Conservation (phyloP, 2,888 invertebrate species). For the Stomorhina lunata region DNA sequence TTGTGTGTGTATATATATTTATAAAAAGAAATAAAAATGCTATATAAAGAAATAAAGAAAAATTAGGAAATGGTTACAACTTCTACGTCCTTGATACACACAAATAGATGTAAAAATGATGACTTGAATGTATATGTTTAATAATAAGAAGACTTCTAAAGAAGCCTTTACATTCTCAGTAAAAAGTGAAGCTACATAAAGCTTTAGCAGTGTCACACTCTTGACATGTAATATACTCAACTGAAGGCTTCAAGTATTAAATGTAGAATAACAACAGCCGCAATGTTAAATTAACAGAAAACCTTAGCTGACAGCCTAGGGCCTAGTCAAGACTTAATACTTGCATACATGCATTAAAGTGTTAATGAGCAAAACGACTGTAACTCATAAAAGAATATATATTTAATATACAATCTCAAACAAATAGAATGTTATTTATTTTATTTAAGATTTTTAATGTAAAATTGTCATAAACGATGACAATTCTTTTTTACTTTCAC, state of each 20-base stretch:
- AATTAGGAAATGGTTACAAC: background rate
- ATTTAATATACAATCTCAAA: constrained; percentile 1
- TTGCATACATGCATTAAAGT: too few relatives aligned
- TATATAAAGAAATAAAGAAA: background rate
- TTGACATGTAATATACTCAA: background rate
- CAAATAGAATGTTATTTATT: background rate
- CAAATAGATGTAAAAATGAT: constrained; percentile 43
- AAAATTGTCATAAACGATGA: background rate
- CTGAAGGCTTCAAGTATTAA: constrained; percentile 7
- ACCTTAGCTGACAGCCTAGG: constrained; percentile 9
- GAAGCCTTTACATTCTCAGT: background rate
- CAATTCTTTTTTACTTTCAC: background rate
- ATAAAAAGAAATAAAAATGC: constrained; percentile 10
- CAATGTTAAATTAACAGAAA: background rate
- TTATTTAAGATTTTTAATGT: background rate
- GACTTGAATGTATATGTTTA: constrained; percentile 33
- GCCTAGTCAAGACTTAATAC: too few relatives aligned
- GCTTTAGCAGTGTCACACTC: background rate
- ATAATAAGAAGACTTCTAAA: background rate
- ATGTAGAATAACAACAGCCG: background rate
- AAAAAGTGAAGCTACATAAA: background rate
- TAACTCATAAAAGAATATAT: background rate
- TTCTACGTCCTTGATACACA: background rate
- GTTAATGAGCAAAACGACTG: constrained; percentile 40
- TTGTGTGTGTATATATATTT: background rate